phyloP scores from a whole-genome alignment of 2,113 vertebrate genomes.

The Amazona vittata region DNA sequence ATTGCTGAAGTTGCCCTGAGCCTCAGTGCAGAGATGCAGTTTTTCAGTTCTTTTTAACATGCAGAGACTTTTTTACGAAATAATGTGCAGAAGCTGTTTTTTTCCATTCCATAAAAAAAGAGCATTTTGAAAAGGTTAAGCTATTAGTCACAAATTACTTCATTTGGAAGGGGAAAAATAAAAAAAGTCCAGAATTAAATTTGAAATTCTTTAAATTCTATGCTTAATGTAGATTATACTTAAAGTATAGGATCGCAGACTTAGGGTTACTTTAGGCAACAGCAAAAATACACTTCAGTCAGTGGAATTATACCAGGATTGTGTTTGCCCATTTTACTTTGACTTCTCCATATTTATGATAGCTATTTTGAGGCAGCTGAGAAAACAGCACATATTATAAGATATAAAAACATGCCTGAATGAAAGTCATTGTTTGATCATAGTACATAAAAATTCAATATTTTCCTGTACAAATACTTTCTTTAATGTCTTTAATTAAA shows the following conservation, averaged over 20 bases:
- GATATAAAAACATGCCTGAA: background rate
- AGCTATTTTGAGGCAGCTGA: background rate
- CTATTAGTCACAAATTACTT: background rate
- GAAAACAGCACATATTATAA: background rate
- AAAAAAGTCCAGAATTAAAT: background rate
- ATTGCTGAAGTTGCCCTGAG: background rate
- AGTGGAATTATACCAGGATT: background rate
- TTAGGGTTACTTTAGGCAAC: background rate
- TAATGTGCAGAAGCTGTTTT: accelerated
- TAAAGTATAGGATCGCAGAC: background rate
- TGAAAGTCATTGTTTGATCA: background rate
- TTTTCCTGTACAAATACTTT: background rate
- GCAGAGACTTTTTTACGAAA: background rate
- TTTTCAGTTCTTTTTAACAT: background rate
- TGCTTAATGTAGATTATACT: background rate
- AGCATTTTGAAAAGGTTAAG: background rate
- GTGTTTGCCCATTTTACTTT: background rate
- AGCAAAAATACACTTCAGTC: background rate
- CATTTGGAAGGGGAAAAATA: background rate
- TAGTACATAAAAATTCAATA: background rate
- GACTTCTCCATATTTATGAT: background rate
- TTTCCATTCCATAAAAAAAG: background rate
- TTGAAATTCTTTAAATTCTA: background rate
- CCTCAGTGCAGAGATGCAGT: background rate
- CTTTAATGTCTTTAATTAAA: background rate